Conservation (phyloP, 2,888 invertebrate species). For the Liposcelis brunnea region DNA sequence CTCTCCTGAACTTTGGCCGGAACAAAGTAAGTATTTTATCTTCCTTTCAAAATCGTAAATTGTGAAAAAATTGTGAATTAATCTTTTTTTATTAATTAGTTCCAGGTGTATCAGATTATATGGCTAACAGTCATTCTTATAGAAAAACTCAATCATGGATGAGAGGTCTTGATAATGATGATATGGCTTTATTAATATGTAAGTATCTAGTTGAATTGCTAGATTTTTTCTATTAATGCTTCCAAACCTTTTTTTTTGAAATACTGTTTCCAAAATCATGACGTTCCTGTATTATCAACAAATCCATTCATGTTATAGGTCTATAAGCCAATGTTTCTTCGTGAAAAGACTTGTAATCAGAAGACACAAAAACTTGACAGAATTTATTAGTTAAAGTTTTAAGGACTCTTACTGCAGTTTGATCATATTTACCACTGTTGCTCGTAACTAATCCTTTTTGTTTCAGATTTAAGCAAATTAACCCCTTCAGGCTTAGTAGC, state of each 20-base stretch:
- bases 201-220: conserved; percentile 28
- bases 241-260: conserved; percentile 1
- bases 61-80: conserved; percentile 1
- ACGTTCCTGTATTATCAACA: no score
- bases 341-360: no score
- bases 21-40: conserved; percentile 55
- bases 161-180: conserved; percentile 49
- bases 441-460: no score
- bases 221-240: no score
- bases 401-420: no score
- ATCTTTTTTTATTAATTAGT: conserved; percentile 34
- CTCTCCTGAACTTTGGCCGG: conserved; percentile 95
- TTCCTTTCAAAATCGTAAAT: not conserved
- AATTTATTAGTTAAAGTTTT: no score
- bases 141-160: conserved; percentile 41
- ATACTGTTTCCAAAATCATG: no score
- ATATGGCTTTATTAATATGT: conserved; percentile 62
- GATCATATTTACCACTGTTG: no score
- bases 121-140: conserved; percentile 36
- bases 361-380: no score
- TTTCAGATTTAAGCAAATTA: conserved; percentile 51
- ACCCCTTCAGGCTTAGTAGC: conserved; percentile 71
- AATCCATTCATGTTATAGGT: no score
- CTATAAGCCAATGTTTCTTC: no score
- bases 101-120: conserved; percentile 78